Percentiles rank a stretch among this genome's conserved stretches.
Conservation (phyloP, 2,797 vertebrate genomes). For the Ispidina lecontei region DNA sequence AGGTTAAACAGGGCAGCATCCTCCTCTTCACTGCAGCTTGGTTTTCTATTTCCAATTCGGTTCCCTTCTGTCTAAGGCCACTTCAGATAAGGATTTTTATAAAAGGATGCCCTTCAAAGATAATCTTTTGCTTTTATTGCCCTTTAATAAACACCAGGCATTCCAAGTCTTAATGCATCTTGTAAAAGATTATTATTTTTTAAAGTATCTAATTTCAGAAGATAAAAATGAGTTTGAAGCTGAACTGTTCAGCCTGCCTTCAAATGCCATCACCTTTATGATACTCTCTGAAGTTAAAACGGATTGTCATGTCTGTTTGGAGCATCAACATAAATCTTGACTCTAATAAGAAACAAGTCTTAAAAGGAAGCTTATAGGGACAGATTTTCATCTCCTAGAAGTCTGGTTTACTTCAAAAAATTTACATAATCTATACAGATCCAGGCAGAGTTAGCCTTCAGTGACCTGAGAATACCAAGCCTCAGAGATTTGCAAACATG, state of each 20-base stretch:
- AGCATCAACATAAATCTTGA: conserved; percentile 30
- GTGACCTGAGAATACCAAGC: conserved; percentile 49
- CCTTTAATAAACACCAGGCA: conserved; percentile 46
- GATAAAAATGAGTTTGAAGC: conserved; percentile 29
- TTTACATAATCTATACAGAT: conserved; percentile 56
- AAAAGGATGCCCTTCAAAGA: conserved; percentile 47
- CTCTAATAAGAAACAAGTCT: conserved; percentile 35
- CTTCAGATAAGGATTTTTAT: conserved; percentile 46
- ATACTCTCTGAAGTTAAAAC: conserved; percentile 31
- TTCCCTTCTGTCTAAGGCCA: neutral
- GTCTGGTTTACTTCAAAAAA: conserved; percentile 59
- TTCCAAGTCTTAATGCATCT: conserved; percentile 38
- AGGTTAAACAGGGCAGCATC: neutral
- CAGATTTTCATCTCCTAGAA: conserved; percentile 52
- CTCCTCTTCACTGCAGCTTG: neutral
- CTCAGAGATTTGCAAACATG: neutral
- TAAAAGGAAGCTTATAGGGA: conserved; percentile 51
- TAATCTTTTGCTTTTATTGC: conserved; percentile 44
- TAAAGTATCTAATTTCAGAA: conserved; percentile 49
- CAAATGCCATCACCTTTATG: conserved; percentile 45
- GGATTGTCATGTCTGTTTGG: conserved; percentile 11
- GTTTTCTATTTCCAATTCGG: neutral
- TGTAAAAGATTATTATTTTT: conserved; percentile 57
- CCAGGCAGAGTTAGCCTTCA: conserved; percentile 14
- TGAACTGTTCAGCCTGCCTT: neutral